A percentile compares a stretch with the other conserved stretches of the same genome.
phyloP scores from a whole-genome alignment of 2,113 vertebrate species.

The Colius striatus region DNA sequence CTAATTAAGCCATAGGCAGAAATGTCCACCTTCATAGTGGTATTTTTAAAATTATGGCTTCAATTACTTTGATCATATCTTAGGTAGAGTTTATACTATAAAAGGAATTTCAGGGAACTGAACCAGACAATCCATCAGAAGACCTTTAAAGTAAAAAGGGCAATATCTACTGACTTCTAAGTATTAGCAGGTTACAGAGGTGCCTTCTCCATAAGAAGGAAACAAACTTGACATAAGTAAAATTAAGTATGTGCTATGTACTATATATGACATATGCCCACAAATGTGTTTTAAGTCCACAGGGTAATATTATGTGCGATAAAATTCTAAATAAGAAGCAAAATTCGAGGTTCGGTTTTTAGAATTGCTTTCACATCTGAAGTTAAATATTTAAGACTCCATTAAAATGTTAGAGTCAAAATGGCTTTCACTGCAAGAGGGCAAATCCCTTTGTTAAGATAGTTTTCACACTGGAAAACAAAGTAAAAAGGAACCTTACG shows the following conservation, averaged over 20 bases:
- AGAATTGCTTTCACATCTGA: neutral
- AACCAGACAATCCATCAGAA: neutral
- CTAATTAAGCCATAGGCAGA: neutral
- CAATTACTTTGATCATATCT: neutral
- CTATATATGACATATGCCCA: neutral
- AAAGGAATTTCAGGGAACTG: neutral
- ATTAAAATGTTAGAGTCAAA: neutral
- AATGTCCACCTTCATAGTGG: neutral
- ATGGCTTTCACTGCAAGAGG: neutral
- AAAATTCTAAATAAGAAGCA: neutral
- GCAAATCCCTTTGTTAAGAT: neutral
- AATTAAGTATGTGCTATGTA: neutral
- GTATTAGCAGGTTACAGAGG: neutral
- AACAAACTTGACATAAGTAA: neutral
- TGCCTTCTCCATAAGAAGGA: neutral
- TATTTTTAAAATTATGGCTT: neutral
- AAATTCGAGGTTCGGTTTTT: neutral
- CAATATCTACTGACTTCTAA: neutral
- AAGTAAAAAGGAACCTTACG: neutral
- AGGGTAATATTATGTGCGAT: neutral
- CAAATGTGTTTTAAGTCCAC: neutral
- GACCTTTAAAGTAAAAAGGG: neutral
- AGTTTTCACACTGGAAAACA: neutral
- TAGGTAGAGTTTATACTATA: neutral
- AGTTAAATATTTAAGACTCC: neutral